Base-by-base conservation (phyloP, 2,797 vertebrate species). In the Falco novaeseelandiae region DNA sequence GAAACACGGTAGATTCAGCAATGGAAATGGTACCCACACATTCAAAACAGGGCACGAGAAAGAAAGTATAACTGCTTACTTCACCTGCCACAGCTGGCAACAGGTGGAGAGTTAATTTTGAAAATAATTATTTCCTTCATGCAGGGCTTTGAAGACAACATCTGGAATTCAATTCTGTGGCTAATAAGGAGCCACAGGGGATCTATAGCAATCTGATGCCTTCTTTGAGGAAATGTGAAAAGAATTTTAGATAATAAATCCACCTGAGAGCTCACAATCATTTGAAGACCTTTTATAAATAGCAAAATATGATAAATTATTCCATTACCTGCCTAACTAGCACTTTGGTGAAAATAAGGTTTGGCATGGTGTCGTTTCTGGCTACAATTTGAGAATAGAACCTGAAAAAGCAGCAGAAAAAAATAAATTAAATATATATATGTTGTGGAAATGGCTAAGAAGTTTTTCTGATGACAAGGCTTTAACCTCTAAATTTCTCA, bases 241-340 rank as follows among this genome's bases (percentile, higher is more conserved):
- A 88, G 23, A 7, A 79, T 76, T 95, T 89, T 58, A 58, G 51
- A 70, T 74, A 89, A 90, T 62, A 73, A 65, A 90, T 58, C 72
- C n/a, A 69, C 70, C 22, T 29, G 48, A 87, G 66, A 49, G 25
- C 63, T 83, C 34, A 46, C 32, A 89, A 88, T 58, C 48, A 84
- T 79, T 79, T 93, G 30, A n/a, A 90, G 13, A 85, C 72, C 34
- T 83, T 77, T 93, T 83, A 88, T 63, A 96, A 88, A 67, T 55
- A 80, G 18, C 7, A 90, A 91, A 89, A 90, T 70, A 77, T 7
- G 20, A 74, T 59, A 51, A 95, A 94, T 80, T 86, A 66, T 83
- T 90, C 69, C 10, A 58, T 76, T 90, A 69, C 15, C 27, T 84
- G 23, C 16, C 55, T 92, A 69, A 92, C 15, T 66, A 84, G 25